Percentiles rank a stretch among this genome's conserved stretches.
These are phyloP conservation scores for Leptoclinus maculatus DNA, from an alignment of 2,797 vertebrate species.

Conservation along the genomic window DNA sequence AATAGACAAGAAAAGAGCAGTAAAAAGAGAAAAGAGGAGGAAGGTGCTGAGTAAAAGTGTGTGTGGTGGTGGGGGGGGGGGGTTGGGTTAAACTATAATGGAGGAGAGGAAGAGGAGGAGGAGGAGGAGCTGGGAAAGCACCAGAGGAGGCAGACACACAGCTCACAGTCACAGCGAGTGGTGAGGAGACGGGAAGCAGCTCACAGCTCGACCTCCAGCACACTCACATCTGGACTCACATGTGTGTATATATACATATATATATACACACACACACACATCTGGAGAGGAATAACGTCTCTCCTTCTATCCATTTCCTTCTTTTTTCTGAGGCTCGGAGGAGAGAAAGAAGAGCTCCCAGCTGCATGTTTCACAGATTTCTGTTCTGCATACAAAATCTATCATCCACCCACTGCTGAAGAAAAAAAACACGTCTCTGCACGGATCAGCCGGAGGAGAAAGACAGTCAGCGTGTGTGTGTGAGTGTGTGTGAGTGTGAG, in stretches of 20 bases:
- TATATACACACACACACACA: neutral
- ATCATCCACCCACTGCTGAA: slow-evolving; percentile 28
- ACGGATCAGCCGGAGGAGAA: slow-evolving; percentile 18
- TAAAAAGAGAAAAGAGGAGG: neutral
- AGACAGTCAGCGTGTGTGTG: neutral
- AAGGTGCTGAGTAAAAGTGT: neutral
- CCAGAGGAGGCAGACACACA: slow-evolving; percentile 53
- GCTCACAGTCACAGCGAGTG: slow-evolving; percentile 34
- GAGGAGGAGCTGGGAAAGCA: slow-evolving; percentile 66
- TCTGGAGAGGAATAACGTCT: slow-evolving; percentile 42
- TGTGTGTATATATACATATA: neutral
- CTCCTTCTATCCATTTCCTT: neutral
- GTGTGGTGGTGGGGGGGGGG: too few relatives aligned
- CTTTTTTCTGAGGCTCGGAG: neutral
- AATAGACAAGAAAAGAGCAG: neutral
- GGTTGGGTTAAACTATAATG: neutral
- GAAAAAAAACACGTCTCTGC: neutral
- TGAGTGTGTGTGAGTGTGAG: neutral
- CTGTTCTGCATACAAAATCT: slow-evolving; percentile 6
- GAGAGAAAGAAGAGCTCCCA: slow-evolving; percentile 9
- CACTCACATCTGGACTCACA: slow-evolving; percentile 10
- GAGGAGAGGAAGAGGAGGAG: neutral
- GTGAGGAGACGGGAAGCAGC: slow-evolving; percentile 24
- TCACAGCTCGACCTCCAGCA: slow-evolving; percentile 1
- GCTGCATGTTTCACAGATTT: slow-evolving; percentile 19